phyloP scores from a whole-genome alignment of 2,797 vertebrate genomes.

The Peromyscus eremicus region DNA sequence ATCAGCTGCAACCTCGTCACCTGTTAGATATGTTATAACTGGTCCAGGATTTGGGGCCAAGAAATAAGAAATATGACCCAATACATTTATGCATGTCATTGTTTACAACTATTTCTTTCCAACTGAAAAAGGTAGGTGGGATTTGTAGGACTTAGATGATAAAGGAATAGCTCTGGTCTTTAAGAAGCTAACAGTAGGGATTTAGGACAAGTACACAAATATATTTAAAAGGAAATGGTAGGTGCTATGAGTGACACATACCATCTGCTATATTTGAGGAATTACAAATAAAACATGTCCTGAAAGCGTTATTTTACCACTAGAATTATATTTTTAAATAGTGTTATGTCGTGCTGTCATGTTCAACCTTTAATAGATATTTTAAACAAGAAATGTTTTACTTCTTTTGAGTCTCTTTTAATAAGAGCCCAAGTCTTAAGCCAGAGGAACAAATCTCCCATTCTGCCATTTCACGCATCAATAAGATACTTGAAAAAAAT shows the following conservation, averaged over 20 bases:
- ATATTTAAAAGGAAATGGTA: neutral
- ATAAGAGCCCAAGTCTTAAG: conserved; percentile 21
- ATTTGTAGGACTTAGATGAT: neutral
- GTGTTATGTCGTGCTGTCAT: neutral
- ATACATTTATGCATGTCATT: neutral
- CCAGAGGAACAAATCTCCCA: conserved; percentile 25
- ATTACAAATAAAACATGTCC: neutral
- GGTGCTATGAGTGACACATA: neutral
- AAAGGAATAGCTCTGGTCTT: neutral
- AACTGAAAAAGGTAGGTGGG: neutral
- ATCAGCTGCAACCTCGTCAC: neutral
- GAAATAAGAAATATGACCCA: neutral
- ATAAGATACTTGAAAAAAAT: conserved; percentile 22
- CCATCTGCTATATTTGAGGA: neutral
- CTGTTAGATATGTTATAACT: neutral
- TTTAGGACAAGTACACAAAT: neutral
- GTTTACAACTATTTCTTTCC: neutral
- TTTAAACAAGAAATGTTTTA: neutral
- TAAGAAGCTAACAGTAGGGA: neutral
- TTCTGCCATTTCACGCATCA: conserved; percentile 51
- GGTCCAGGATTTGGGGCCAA: neutral
- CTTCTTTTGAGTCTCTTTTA: conserved; percentile 43
- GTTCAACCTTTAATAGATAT: neutral
- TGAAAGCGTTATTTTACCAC: neutral
- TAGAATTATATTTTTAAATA: neutral